Evolutionary conservation across 1,140 invertebrate species (phyloP).

Genomic region (Heliconius melpomene): DNA sequence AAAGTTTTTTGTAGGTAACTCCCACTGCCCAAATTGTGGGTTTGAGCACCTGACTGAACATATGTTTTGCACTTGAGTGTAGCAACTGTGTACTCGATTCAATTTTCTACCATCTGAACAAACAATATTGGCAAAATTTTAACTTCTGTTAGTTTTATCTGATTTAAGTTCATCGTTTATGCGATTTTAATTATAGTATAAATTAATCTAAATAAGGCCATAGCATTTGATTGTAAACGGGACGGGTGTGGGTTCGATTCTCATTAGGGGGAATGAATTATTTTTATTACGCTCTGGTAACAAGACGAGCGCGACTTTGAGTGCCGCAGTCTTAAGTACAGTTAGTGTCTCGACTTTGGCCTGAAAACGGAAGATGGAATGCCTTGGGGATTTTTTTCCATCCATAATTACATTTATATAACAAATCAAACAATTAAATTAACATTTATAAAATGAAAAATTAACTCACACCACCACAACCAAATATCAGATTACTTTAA

Average conservation of each 20-base stretch:
- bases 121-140: conserved; percentile 46
- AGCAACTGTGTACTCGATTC: conserved; percentile 50
- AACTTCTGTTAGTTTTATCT: conserved; percentile 26
- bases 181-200: conserved; percentile 20
- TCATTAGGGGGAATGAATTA: no score
- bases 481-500: no score
- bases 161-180: conserved; percentile 8
- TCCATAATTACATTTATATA: no score
- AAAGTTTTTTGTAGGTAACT: neutral
- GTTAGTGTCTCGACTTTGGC: no score
- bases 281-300: no score
- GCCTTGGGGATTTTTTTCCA: no score
- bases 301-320: no score
- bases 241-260: neutral
- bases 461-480: no score
- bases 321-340: no score
- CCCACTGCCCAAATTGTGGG: conserved; percentile 45
- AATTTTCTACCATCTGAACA: conserved; percentile 58
- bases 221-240: neutral
- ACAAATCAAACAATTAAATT: no score
- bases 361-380: no score
- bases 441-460: no score
- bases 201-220: neutral
- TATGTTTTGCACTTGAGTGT: conserved; percentile 53
- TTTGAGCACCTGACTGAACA: conserved; percentile 53